Evolutionary conservation across 2,113 vertebrate genomes (phyloP), one percentile per base, ranked within the genome.

Genomic region (Potamarius usumacintae): DNA sequence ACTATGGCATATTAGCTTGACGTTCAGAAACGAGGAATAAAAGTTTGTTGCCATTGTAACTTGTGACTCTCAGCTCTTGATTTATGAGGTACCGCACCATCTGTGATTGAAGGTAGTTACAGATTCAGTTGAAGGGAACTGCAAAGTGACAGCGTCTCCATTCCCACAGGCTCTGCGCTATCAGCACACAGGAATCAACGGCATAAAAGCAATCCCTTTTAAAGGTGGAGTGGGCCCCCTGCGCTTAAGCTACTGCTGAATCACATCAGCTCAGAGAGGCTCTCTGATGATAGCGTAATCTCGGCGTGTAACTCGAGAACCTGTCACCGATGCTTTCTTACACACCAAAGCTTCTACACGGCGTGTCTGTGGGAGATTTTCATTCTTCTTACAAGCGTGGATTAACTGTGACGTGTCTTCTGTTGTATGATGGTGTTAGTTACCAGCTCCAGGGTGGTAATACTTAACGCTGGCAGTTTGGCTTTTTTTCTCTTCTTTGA

Each of bases 281-380:
- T 74, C 89, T 87, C 79, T 57, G 83, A 72, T 69, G 85, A 90
- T 83, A 87, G 87, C 30, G 52, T 87, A 87, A 91, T 85, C 89
- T 88, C 53, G 50, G 30, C 2, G 55, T 89, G 88, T 90, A 92
- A 92, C 86, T 77, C 80, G 85, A 89, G 86, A 89, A 88, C 20
- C 86, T 88, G 89, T 53, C 85, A 77, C 77, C 79, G 89, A 85
- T 74, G 81, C 48, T 79, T 50, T 82, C 77, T 82, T 82, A 42
- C 65, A 42, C 20, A 30, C n/a, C 17, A 27, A 42, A 78, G 80
- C 27, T 30, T 34, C 22, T 86, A 20, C 30, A 83, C 25, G 53
- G 25, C 10, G 17, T 27, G 67, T 10, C 52, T 0, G 42, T 12
- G 34, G 62, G 77, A 82, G 83, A 81, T 60, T 82, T 60, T 48